phyloP scores from a whole-genome alignment of 2,113 vertebrate genomes.

The Natator depressus region DNA sequence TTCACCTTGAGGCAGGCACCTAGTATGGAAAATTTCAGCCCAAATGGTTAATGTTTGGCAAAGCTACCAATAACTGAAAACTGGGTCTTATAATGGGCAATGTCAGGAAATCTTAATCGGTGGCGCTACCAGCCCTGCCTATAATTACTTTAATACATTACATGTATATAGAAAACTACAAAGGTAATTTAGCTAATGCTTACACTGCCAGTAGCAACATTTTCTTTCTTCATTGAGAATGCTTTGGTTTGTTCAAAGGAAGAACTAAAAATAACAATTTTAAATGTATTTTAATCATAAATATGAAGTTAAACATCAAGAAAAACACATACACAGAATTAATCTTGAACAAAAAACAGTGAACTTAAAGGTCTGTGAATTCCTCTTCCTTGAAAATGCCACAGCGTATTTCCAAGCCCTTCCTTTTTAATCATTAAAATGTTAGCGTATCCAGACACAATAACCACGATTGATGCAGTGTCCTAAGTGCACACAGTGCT shows the following conservation, averaged over 20 bases:
- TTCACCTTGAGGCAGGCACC: background rate
- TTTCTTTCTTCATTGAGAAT: conserved; percentile 54
- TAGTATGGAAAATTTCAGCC: background rate
- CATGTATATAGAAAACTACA: background rate
- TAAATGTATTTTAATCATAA: background rate
- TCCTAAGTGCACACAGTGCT: background rate
- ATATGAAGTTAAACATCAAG: background rate
- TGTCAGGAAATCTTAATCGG: background rate
- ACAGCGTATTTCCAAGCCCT: background rate
- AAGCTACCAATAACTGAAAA: background rate
- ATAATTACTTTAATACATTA: background rate
- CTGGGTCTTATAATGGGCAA: background rate
- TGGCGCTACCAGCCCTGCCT: background rate
- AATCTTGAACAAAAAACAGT: background rate
- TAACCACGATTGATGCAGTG: background rate
- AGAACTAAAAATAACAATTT: conserved; percentile 44
- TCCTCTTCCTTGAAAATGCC: background rate
- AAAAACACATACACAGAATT: background rate
- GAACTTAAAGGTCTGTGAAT: background rate
- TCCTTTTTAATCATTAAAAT: background rate
- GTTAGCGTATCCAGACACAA: background rate
- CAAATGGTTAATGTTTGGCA: background rate
- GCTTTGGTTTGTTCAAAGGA: conserved; percentile 29
- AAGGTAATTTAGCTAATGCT: conserved; percentile 5
- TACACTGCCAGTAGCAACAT: conserved; percentile 59